Evolutionary conservation across 2,888 invertebrate genomes (phyloP), one percentile per base, ranked within the genome.

Genomic region (Lithophane ornitopus): DNA sequence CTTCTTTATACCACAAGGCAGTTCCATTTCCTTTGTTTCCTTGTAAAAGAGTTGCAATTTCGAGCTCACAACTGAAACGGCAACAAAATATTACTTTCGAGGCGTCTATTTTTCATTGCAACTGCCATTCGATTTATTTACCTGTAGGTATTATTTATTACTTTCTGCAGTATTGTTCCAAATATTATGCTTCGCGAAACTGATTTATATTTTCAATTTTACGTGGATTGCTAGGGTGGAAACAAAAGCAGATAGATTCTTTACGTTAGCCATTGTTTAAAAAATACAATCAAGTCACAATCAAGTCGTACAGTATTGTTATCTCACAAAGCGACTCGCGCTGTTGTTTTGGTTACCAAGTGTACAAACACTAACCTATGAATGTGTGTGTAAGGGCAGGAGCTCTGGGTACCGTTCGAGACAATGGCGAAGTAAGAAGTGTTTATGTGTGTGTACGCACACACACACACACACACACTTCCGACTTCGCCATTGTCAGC

Each of bases 11-110:
- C 22, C 39, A 44, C 34, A 63, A 56, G 68, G 44, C 70, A 54
- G 44, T 84, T 87, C 81, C 74, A 81, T 83, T 77, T 68, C 58
- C 75, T 81, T 75, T 86, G 83, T 84, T 85, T 85, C 82, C 70
- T 77, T 74, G 85, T 85, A 76, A 89, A 85, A 78, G 85, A 88
- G 89, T 90, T 88, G 87, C 88, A 88, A 89, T 89, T 89, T 82
- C 73, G 65, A 87, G 81, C 83, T 87, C 84, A 76, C 78, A 74
- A 80, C 87, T 84, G 85, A 88, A 90, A 90, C 87, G 87, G 85
- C 74, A 86, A 78, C 88, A 87, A 91, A 91, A 90, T 90, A 90
- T 91, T 90, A 91, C 87, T 90, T 90, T 85, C 76, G 77, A 87
- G 84, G 82, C 85, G 82, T 85, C 85, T 84, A 82, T 85, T 87